Evolutionary conservation across 1,140 invertebrate genomes (phyloP).

Genomic region (Drosophila erecta): DNA sequence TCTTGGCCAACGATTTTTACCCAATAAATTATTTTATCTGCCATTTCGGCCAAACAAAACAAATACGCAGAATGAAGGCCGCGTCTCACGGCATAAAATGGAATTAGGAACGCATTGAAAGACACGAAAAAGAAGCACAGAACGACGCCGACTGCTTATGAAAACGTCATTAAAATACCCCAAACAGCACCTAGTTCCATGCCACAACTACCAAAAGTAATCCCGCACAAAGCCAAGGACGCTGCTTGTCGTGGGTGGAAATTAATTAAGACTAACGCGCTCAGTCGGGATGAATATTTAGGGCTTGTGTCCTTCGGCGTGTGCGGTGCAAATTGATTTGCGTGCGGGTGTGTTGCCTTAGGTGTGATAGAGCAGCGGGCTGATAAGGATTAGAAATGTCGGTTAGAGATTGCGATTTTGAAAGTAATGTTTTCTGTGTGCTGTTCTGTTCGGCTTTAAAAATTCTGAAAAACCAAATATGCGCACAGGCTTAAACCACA

Average conservation of each 20-base stretch:
- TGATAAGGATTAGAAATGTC: conserved; percentile 19
- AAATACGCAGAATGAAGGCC: conserved; percentile 33
- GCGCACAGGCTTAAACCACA: too few species aligned
- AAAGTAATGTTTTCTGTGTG: too few species aligned
- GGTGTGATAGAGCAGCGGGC: conserved; percentile 13
- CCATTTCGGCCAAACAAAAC: conserved; percentile 45
- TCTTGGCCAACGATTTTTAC: conserved; percentile 80
- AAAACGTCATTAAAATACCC: conserved; percentile 77
- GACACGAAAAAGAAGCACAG: conserved; percentile 24
- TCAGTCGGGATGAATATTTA: conserved; percentile 43
- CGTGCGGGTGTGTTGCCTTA: conserved; percentile 43
- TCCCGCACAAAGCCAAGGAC: conserved; percentile 40
- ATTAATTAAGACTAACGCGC: conserved; percentile 69
- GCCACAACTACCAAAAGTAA: conserved; percentile 58
- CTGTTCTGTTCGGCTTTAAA: too few species aligned
- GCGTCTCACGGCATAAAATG: conserved; percentile 68
- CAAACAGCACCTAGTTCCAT: conserved; percentile 24
- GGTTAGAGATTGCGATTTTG: background rate
- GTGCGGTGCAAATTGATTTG: conserved; percentile 54
- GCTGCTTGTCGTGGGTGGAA: conserved; percentile 41
- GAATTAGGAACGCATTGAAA: conserved; percentile 65
- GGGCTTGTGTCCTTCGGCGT: conserved; percentile 19
- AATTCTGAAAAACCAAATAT: background rate
- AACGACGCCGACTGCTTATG: conserved; percentile 66
- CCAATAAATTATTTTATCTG: conserved; percentile 80